Percentiles rank a stretch among this genome's conserved stretches.
Evolutionary conservation across 2,113 vertebrate species (phyloP).

Genomic region (Leptocoma aspasia): DNA sequence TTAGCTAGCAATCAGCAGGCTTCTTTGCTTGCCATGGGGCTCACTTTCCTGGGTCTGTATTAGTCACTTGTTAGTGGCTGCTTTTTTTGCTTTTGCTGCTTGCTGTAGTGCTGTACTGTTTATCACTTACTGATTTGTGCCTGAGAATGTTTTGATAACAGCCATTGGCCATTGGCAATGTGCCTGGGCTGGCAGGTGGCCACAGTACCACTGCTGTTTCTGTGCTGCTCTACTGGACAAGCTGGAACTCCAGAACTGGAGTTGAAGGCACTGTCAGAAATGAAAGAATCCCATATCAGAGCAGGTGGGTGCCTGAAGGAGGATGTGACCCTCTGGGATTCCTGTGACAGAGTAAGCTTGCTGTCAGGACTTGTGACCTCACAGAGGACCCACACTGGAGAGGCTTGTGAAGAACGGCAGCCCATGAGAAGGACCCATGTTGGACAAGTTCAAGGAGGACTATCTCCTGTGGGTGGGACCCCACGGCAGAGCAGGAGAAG

Average conservation of each 20-base stretch:
- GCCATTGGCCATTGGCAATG: rapidly evolving
- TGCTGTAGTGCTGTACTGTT: neutral
- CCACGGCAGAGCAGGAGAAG: neutral
- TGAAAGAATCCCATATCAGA: no score
- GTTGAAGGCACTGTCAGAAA: rapidly evolving
- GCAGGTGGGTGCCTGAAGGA: neutral
- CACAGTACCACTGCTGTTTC: neutral
- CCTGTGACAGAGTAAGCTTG: neutral
- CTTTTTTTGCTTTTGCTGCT: neutral
- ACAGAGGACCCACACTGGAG: neutral
- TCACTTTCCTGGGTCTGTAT: neutral
- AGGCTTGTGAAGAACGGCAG: neutral
- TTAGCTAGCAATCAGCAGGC: neutral
- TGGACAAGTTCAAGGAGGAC: neutral
- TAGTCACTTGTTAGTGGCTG: neutral
- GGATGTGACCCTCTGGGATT: neutral
- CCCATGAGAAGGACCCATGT: neutral
- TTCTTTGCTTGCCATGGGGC: neutral
- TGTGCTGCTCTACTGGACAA: neutral
- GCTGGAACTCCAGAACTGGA: neutral
- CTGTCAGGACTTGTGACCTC: neutral
- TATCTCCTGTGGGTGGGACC: neutral
- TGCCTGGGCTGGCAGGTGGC: neutral
- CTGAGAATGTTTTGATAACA: neutral
- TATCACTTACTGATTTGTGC: neutral